Percentiles rank a stretch among this genome's conserved stretches.
Evolutionary conservation across 2,888 invertebrate genomes (phyloP).

Genomic region (Stomorhina lunata): DNA sequence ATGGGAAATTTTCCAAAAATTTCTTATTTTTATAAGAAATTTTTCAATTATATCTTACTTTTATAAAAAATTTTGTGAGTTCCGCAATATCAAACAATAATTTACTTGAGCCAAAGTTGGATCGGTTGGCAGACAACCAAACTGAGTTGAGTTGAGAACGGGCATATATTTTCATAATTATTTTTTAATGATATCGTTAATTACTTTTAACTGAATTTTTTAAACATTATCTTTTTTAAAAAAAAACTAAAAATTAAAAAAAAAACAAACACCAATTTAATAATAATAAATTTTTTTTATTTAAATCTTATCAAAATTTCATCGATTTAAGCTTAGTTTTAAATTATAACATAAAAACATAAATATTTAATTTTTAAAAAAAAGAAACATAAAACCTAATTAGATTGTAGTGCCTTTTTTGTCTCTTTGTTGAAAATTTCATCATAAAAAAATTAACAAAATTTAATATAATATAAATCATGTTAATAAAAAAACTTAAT

Average conservation of each 20-base stretch:
- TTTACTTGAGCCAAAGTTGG: no score
- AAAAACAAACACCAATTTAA: constrained; percentile 67
- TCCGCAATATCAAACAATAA: no score
- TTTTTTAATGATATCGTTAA: background rate
- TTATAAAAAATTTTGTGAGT: no score
- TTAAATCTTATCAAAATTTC: constrained; percentile 43
- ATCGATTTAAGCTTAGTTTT: constrained; percentile 63
- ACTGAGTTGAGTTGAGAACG: no score
- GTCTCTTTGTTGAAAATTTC: constrained; percentile 69
- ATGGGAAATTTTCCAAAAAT: no score
- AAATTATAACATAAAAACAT: constrained; percentile 48
- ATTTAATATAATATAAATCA: constrained; percentile 21
- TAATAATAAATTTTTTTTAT: constrained; percentile 55
- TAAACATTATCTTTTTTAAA: background rate
- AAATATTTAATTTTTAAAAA: constrained; percentile 48
- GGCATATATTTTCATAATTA: background rate
- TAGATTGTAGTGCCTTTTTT: constrained; percentile 77
- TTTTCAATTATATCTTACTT: no score
- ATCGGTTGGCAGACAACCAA: no score
- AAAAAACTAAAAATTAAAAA: constrained; percentile 18
- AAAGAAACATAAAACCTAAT: constrained; percentile 69
- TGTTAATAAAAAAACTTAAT: constrained; percentile 3
- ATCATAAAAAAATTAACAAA: constrained; percentile 38
- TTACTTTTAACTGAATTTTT: background rate
- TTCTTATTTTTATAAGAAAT: no score